Conservation (phyloP, 1,140 invertebrate species). For the Drosophila azteca region DNA sequence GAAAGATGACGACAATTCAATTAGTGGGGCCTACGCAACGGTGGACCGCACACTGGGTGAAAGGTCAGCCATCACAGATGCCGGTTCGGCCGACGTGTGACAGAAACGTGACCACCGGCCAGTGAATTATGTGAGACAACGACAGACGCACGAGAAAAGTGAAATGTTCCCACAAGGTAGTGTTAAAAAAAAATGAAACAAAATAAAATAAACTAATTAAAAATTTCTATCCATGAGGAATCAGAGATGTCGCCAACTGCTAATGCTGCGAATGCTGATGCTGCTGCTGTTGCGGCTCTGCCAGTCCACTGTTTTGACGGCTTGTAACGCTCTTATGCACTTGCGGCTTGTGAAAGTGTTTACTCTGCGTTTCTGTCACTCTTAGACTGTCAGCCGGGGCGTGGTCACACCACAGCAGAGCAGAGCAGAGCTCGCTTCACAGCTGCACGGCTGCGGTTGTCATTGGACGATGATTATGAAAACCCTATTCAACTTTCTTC, state of each 20-base stretch:
- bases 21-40: slow-evolving; percentile 2
- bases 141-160: slow-evolving; percentile 38
- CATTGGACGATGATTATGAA: slow-evolving; percentile 25
- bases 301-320: slow-evolving; percentile 35
- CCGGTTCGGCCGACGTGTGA: slow-evolving; percentile 34
- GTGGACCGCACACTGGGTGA: slow-evolving; percentile 14
- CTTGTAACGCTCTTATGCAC: slow-evolving; percentile 44
- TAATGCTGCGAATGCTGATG: slow-evolving; percentile 1
- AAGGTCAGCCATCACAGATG: slow-evolving; percentile 24
- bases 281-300: background rate
- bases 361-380: slow-evolving; percentile 52
- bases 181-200: slow-evolving; percentile 22
- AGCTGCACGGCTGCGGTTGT: slow-evolving; percentile 17
- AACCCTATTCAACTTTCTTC: slow-evolving; percentile 73
- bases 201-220: slow-evolving; percentile 63
- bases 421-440: slow-evolving; percentile 4
- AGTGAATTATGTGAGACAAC: slow-evolving; percentile 22
- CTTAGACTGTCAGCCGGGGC: slow-evolving; percentile 2
- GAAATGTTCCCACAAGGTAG: slow-evolving; percentile 61
- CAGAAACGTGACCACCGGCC: slow-evolving; percentile 43
- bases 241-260: slow-evolving; percentile 30
- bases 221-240: slow-evolving; percentile 40
- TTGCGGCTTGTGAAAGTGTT: slow-evolving; percentile 68
- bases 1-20: slow-evolving; percentile 43
- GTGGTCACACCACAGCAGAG: slow-evolving; percentile 2